Percentiles rank a stretch among this genome's conserved stretches.
phyloP scores from a whole-genome alignment of 2,888 invertebrate genomes.

The Lamellibrachia satsuma region DNA sequence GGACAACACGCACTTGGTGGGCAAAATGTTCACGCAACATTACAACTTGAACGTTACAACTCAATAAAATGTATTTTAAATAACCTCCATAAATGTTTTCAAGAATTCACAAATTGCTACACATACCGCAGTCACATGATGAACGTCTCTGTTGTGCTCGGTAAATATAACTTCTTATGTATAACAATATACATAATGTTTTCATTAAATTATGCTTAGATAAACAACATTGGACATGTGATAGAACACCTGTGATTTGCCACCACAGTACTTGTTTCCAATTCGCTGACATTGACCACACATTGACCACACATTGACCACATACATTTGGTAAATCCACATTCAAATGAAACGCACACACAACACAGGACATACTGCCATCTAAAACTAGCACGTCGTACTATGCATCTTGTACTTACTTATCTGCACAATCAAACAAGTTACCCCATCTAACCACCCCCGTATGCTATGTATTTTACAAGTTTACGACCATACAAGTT shows the following conservation, averaged over 20 bases:
- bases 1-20: neutral
- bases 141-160: neutral
- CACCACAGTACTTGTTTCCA: neutral
- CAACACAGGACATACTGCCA: neutral
- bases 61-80: neutral
- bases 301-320: neutral
- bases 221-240: neutral
- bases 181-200: neutral
- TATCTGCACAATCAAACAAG: neutral
- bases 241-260: neutral
- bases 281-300: neutral
- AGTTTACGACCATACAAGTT: neutral
- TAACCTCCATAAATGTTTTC: neutral
- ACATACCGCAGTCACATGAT: neutral
- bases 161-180: neutral
- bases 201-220: neutral
- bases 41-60: neutral
- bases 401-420: neutral
- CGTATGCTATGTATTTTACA: neutral
- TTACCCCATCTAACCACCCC: conserved; percentile 11
- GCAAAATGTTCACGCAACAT: neutral
- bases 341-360: neutral
- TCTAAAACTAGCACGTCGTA: neutral
- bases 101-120: neutral
- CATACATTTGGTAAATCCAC: neutral